Base-by-base conservation (phyloP, 1,140 invertebrate species). In the Habropoda laboriosa region DNA sequence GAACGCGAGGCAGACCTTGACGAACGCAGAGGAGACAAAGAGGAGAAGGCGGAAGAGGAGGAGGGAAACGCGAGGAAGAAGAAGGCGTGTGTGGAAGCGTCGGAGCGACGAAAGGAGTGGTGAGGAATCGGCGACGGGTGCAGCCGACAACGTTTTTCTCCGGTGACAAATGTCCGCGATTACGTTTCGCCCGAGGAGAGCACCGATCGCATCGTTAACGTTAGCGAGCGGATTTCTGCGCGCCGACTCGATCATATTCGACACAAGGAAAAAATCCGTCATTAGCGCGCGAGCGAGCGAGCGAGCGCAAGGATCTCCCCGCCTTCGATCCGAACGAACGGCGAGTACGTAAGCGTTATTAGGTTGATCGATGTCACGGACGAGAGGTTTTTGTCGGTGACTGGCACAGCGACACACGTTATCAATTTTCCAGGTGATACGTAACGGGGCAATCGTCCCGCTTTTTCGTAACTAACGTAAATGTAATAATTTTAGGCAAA, bases 161-260 rank as follows among this genome's bases (percentile, higher is more conserved):
- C 38, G 76, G 81, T 89, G 89, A 89, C 86, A 88, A 89, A 89
- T 87, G 86, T 72, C 76, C 55, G 74, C 82, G 84, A 90, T 90
- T 88, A 84, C 82, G 74, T 42, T 16, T 45, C 55, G 64, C 40
- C 58, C 53, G 82, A 80, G 82, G 83, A n/a, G n/a, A 87, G 85
- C 75, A 57, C 68, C 85, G 88, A 88, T 87, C 87, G 85, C 81
- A 61, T 86, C 86, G 83, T 88, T 88, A 85, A 80, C 75, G 64
- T 58, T 40, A 58, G 53, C n/a, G 6, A 16, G 35, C 21, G 32
- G 58, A 80, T 75, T 71, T 60, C 61, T 30, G 51, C 30, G 18
- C 81, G 49, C 45, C 60, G 51, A 21, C 66, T 75, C 72, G 81
- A 83, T 83, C 81, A 63, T 64, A 63, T 63, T 74, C 76, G 57